These are phyloP conservation scores for Microctonus aethiopoides DNA, from an alignment of 2,888 invertebrate genomes.

Conservation along the genomic window DNA sequence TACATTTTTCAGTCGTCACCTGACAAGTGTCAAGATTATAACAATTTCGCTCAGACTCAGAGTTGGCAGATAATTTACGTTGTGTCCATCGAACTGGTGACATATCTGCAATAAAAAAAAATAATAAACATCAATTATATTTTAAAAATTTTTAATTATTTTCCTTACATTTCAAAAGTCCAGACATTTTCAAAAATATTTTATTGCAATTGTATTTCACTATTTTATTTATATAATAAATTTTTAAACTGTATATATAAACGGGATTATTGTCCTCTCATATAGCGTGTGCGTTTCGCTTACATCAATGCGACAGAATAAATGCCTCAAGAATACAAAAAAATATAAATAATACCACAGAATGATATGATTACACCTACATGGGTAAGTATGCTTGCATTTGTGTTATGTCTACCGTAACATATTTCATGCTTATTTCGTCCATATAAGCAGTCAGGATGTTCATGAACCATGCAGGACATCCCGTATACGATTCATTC, in stretches of 20 bases:
- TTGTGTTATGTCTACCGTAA: constrained; percentile 41
- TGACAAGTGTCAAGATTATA: constrained; percentile 73
- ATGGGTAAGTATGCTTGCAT: constrained; percentile 29
- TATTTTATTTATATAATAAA: too few species aligned
- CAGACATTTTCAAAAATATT: neutral
- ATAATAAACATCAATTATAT: neutral
- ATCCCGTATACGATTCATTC: constrained; percentile 52
- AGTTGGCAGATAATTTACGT: constrained; percentile 72
- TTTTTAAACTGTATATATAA: neutral
- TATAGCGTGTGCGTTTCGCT: neutral
- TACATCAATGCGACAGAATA: neutral
- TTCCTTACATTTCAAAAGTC: neutral
- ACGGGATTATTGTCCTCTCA: neutral
- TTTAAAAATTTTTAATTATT: neutral
- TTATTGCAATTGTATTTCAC: neutral
- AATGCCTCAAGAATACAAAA: neutral
- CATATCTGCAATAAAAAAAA: constrained; percentile 70
- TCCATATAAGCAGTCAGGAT: constrained; percentile 45
- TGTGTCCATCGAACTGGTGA: constrained; percentile 74
- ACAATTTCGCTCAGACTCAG: constrained; percentile 76
- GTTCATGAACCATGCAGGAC: constrained; percentile 49
- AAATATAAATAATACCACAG: too few species aligned
- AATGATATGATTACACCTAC: too few species aligned
- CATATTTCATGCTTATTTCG: constrained; percentile 35
- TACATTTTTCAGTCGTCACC: constrained; percentile 67